A percentile compares a stretch with the other conserved stretches of the same genome.
phyloP scores from a whole-genome alignment of 2,113 vertebrate genomes.

The Neoarius graeffei region DNA sequence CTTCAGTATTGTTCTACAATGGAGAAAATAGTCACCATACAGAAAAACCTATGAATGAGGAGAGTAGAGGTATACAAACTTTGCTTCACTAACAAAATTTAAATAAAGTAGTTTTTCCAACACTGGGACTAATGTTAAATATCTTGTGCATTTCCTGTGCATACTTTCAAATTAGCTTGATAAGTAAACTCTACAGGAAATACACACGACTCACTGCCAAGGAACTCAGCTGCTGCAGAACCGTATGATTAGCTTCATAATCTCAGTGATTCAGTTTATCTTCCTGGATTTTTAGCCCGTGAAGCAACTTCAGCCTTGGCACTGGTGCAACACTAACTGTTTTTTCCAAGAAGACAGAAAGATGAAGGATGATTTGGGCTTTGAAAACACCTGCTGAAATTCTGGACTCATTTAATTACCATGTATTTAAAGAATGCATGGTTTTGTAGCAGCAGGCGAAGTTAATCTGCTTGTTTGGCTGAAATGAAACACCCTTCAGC shows the following conservation, averaged over 20 bases:
- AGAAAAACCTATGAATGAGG: too few relatives aligned
- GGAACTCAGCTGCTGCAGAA: neutral
- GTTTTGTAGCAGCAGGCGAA: neutral
- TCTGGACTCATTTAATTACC: neutral
- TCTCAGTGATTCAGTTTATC: neutral
- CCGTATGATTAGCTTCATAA: neutral
- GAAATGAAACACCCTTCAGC: constrained; percentile 5
- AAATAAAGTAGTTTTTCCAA: neutral
- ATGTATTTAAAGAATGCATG: neutral
- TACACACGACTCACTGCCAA: neutral
- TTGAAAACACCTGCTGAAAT: constrained; percentile 20
- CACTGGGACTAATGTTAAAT: neutral
- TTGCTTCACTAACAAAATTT: too few relatives aligned
- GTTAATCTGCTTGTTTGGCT: constrained; percentile 5
- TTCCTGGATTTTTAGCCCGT: neutral
- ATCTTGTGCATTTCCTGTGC: neutral
- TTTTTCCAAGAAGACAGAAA: neutral
- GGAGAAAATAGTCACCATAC: too few relatives aligned
- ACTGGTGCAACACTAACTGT: neutral
- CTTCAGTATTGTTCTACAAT: too few relatives aligned
- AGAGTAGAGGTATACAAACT: too few relatives aligned
- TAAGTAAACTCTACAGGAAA: neutral
- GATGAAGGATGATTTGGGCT: neutral
- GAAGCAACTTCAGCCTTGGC: neutral
- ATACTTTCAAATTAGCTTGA: neutral